Conservation (phyloP, 2,888 invertebrate genomes). For the Allacma fusca region DNA sequence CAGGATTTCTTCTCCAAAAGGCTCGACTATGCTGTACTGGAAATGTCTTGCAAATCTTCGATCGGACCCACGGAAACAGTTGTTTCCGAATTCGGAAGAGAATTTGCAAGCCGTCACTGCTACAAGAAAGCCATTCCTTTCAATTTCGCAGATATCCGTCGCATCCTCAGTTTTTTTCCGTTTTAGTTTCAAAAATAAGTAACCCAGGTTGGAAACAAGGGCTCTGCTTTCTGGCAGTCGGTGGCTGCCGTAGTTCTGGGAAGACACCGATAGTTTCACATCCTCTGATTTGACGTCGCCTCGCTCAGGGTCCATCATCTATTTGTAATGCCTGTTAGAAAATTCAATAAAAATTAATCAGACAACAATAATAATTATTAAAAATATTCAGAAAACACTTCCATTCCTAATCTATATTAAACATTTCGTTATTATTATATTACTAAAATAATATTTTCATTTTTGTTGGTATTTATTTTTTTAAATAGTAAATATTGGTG, state of each 20-base stretch:
- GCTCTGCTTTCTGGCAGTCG: background rate
- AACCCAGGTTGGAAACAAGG: constrained; percentile 32
- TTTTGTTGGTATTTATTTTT: too few species aligned
- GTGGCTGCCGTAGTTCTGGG: background rate
- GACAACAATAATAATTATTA: too few species aligned
- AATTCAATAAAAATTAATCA: background rate
- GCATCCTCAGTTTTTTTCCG: constrained; percentile 38
- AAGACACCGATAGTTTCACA: too few species aligned
- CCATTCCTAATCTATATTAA: too few species aligned
- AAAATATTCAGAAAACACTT: too few species aligned
- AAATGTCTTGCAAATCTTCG: constrained; percentile 35
- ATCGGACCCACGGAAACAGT: constrained; percentile 21
- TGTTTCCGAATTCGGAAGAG: constrained; percentile 39
- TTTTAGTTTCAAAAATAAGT: constrained; percentile 34
- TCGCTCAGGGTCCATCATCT: background rate
- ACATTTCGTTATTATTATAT: too few species aligned
- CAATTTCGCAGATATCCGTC: constrained; percentile 35
- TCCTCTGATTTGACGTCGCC: constrained; percentile 5
- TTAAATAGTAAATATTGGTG: too few species aligned
- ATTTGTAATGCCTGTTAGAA: too few species aligned
- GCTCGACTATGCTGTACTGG: constrained; percentile 40
- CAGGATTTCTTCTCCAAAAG: constrained; percentile 42
- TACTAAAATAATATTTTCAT: too few species aligned
- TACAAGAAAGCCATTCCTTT: constrained; percentile 33
- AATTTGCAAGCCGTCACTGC: constrained; percentile 39